phyloP scores from a whole-genome alignment of 2,888 invertebrate species.

The Dicyrtoma fusca region DNA sequence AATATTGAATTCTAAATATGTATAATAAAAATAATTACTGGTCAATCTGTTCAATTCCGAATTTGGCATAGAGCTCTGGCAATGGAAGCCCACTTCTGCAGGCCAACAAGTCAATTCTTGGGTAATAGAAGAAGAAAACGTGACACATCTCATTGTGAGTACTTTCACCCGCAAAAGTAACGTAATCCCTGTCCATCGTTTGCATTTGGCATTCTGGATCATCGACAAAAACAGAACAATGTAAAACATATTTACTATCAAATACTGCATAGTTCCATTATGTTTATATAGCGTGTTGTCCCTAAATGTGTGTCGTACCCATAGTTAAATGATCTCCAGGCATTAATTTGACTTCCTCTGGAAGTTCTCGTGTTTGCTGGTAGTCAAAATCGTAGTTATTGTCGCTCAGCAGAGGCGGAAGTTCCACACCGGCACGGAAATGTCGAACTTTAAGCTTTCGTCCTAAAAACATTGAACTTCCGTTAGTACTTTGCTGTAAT shows the following conservation, averaged over 20 bases:
- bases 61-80: neutral
- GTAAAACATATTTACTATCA: neutral
- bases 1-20: too few relatives aligned
- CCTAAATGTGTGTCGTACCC: neutral
- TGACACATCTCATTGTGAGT: conserved; percentile 79
- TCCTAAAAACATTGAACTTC: neutral
- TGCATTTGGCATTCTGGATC: conserved; percentile 33
- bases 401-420: conserved; percentile 27
- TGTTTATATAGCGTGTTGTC: neutral
- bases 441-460: conserved; percentile 29
- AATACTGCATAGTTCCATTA: too few relatives aligned
- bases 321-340: conserved; percentile 31
- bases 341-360: conserved; percentile 9
- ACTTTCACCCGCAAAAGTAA: conserved; percentile 71
- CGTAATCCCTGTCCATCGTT: neutral
- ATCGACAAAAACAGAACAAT: neutral
- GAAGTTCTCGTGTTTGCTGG: conserved; percentile 27
- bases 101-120: conserved; percentile 63
- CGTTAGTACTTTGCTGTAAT: too few relatives aligned
- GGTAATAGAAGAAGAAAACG: conserved; percentile 16
- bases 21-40: neutral
- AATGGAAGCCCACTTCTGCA: neutral
- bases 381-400: conserved; percentile 37
- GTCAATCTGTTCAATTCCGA: conserved; percentile 4
- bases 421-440: conserved; percentile 29